These are phyloP conservation scores for Ctena decussata DNA, from an alignment of 2,888 invertebrate species.

Conservation along the genomic window DNA sequence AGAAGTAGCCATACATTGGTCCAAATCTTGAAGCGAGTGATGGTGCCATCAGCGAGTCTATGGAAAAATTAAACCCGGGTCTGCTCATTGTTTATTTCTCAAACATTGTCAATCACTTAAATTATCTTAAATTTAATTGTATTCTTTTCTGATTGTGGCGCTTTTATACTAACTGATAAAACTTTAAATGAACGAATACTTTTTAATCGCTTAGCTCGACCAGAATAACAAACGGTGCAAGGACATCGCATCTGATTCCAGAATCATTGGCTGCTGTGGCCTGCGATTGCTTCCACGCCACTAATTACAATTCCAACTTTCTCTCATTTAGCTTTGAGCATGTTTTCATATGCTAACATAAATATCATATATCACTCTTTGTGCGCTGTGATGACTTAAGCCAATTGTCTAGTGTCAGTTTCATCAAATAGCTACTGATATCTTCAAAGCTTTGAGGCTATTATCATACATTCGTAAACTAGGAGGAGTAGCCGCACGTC, in stretches of 20 bases:
- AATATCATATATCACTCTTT: slow-evolving; percentile 3
- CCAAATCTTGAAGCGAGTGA: slow-evolving; percentile 63
- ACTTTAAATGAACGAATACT: too few species aligned
- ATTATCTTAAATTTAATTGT: too few species aligned
- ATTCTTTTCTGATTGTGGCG: too few species aligned
- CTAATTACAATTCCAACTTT: neutral
- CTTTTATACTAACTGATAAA: too few species aligned
- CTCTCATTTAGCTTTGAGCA: slow-evolving; percentile 17
- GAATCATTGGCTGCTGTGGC: neutral
- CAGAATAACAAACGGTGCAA: too few species aligned
- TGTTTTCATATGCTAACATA: slow-evolving; percentile 14
- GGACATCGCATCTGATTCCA: too few species aligned
- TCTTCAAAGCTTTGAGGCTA: neutral
- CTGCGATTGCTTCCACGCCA: neutral
- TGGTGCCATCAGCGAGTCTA: slow-evolving; percentile 76
- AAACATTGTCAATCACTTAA: neutral
- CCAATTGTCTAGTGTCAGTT: slow-evolving; percentile 30
- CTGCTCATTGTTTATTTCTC: slow-evolving; percentile 61
- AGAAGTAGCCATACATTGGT: slow-evolving; percentile 71
- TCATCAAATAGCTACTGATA: slow-evolving; percentile 28
- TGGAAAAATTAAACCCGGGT: slow-evolving; percentile 74
- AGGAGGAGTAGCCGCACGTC: slow-evolving; percentile 31
- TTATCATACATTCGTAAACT: neutral
- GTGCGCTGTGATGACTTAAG: slow-evolving; percentile 3
- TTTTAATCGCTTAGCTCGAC: too few species aligned